Evolutionary conservation across 2,113 vertebrate genomes (phyloP).

Genomic region (Mormyrus iriodes): DNA sequence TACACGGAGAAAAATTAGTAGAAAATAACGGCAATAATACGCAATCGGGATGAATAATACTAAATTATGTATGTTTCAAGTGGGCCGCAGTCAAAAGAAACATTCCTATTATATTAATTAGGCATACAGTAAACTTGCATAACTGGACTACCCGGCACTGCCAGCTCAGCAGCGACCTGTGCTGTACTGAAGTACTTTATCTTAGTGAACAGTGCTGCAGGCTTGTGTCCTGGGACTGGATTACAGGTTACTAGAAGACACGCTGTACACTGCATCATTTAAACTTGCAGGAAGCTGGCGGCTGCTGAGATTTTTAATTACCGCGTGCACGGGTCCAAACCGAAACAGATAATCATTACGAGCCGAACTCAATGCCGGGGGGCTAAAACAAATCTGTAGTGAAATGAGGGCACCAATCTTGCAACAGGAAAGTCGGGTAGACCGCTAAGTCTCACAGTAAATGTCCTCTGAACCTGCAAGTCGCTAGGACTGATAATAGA

Average conservation of each 20-base stretch:
- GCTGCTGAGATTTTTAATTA: conserved; percentile 2
- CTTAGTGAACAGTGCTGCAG: neutral
- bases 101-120: neutral
- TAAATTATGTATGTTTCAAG: neutral
- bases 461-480: neutral
- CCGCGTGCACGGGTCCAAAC: neutral
- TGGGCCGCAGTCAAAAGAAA: neutral
- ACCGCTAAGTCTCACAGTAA: neutral
- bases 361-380: neutral
- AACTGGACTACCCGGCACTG: neutral
- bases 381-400: neutral
- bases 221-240: neutral
- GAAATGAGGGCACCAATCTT: neutral
- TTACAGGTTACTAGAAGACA: neutral
- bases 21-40: neutral
- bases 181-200: neutral
- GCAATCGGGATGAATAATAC: neutral
- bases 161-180: neutral
- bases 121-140: neutral
- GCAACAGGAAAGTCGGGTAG: neutral
- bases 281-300: neutral
- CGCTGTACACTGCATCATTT: neutral
- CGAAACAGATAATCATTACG: neutral
- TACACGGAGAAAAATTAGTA: neutral
- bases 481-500: neutral